A percentile compares a stretch with the other conserved stretches of the same genome.
These are phyloP conservation scores for Lepidostoma basale DNA, from an alignment of 1,140 invertebrate genomes.

Conservation along the genomic window DNA sequence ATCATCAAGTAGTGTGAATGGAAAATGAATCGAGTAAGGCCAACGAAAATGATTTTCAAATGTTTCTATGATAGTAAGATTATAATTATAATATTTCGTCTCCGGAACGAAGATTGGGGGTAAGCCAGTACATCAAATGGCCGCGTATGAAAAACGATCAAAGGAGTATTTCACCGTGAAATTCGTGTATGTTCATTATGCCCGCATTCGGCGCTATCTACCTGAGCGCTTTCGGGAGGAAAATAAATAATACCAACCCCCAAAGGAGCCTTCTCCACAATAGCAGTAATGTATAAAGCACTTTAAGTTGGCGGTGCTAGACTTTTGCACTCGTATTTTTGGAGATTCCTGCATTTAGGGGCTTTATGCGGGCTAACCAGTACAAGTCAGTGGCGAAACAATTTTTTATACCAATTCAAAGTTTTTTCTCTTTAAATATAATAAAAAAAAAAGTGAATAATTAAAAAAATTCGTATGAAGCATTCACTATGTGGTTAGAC, in stretches of 20 bases:
- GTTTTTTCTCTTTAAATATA: no score
- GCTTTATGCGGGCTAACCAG: slow-evolving; percentile 37
- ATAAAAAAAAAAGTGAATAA: no score
- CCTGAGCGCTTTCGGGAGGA: slow-evolving; percentile 15
- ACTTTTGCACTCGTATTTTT: slow-evolving; percentile 40
- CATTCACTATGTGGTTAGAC: no score
- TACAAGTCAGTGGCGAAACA: no score
- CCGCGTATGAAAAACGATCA: no score
- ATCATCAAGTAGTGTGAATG: no score
- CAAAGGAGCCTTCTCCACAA: slow-evolving; percentile 2
- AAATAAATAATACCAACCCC: slow-evolving; percentile 36
- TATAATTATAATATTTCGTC: slow-evolving; percentile 3
- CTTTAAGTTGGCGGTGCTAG: slow-evolving; percentile 1
- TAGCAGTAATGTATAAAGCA: slow-evolving; percentile 9
- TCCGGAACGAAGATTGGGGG: no score
- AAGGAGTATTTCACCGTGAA: slow-evolving; percentile 6
- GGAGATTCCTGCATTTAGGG: slow-evolving; percentile 32
- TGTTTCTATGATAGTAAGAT: not conserved
- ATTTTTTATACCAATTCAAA: no score
- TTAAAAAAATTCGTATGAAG: no score
- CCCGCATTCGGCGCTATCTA: slow-evolving; percentile 31
- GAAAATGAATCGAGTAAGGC: no score
- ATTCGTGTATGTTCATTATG: slow-evolving; percentile 34
- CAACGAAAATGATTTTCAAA: no score
- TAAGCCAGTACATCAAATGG: no score